Base-by-base conservation (phyloP, 2,113 vertebrate species). In the Rhea americana region DNA sequence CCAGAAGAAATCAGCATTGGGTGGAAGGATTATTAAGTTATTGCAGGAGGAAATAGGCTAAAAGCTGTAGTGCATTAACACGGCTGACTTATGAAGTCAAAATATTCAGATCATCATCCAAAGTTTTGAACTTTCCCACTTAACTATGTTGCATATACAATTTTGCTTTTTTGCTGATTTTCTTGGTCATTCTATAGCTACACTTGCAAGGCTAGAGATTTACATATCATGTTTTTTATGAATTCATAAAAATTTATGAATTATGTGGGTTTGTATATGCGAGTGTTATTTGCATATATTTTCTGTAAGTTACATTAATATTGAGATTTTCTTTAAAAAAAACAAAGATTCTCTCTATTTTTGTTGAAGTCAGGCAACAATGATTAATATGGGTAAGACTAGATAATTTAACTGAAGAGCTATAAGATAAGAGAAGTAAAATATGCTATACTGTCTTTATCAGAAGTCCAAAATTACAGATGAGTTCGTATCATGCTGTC, bases 141-240 rank as follows among this genome's bases (percentile, higher is more conserved):
- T 55, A 37, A 48, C 51, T 41, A 6, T 6, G 5, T 15, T 15
- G 5, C 6, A 48, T 1, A 2, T 4, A 14, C 4, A 32, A 3
- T 4, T 71, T 80, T 53, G 20, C 4, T 28, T 53, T 87, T 56
- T 41, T 24, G 7, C 13, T 70, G 48, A 0, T 48, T 65, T 58
- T 8, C 13, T 82, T 53, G 16, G 8, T 32, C 28, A 17, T 63
- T 63, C 55, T 41, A 39, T 13, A 26, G 14, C 22, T 16, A 22
- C 9, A 30, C 51, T 63, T 53, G 28, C 7, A 59, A 80, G 43
- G 48, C 17, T 14, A n/a, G 70, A 41, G 28, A 9, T 65, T 81
- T 41, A 61, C 28, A 58, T 4, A 11, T 19, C 0, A 0, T 37
- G 24, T 13, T 51, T 48, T 56, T 35, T 35, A 35, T 35, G 35